A percentile compares a stretch with the other conserved stretches of the same genome.
Evolutionary conservation across 2,888 invertebrate genomes (phyloP).

Genomic region (Lasioglossum oenotherae): DNA sequence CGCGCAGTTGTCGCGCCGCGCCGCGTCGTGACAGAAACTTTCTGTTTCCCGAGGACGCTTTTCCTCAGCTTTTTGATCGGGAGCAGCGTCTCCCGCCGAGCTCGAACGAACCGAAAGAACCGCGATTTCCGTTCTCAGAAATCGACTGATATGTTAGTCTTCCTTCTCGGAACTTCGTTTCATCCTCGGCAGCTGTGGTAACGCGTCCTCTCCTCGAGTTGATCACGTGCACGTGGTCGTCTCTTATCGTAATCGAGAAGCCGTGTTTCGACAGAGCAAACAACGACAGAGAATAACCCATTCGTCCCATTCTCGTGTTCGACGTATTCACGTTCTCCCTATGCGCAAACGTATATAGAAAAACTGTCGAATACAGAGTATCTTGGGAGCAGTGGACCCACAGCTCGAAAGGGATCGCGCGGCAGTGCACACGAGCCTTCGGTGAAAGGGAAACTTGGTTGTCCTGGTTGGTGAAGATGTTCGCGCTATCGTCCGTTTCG

Average conservation of each 20-base stretch:
- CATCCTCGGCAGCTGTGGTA: not conserved
- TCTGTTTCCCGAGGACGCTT: not conserved
- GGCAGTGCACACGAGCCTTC: not conserved
- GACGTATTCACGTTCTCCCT: not conserved
- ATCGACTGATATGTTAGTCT: conserved; percentile 60
- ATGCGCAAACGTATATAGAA: not conserved
- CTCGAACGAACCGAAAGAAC: conserved; percentile 1
- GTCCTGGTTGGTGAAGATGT: conserved; percentile 21
- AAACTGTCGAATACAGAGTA: conserved; percentile 9
- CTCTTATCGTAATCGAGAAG: not conserved
- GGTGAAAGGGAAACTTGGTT: conserved; percentile 37
- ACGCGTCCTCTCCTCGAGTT: not conserved
- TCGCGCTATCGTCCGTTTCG: conserved; percentile 17
- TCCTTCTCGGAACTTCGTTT: conserved; percentile 9
- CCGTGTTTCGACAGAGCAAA: not conserved
- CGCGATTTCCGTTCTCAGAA: conserved; percentile 29
- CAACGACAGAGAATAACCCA: conserved; percentile 5
- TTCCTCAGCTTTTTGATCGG: not conserved
- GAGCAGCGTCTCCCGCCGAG: not conserved
- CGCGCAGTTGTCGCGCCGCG: not conserved
- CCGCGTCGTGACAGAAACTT: not conserved
- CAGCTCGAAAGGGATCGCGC: not conserved
- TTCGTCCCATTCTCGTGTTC: not conserved
- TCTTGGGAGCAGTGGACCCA: not conserved
- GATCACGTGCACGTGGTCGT: not conserved